These are phyloP conservation scores for Arctia plantaginis DNA, from an alignment of 2,888 invertebrate species.

Conservation along the genomic window DNA sequence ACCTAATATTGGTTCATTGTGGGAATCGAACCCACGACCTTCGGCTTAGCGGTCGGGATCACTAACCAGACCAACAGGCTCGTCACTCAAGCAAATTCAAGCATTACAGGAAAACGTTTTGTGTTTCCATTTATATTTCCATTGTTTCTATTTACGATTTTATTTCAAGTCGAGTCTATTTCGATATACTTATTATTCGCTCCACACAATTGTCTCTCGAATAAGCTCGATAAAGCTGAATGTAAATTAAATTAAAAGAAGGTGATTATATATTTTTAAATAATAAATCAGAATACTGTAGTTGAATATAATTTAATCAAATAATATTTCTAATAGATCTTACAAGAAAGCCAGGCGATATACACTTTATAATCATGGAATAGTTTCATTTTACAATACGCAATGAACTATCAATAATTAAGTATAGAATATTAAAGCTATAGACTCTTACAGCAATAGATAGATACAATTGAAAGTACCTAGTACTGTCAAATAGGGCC, in stretches of 20 bases:
- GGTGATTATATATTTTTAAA: background rate
- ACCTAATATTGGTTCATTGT: too few relatives aligned
- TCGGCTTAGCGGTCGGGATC: too few relatives aligned
- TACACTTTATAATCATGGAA: conserved; percentile 54
- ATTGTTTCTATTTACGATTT: too few relatives aligned
- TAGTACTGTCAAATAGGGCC: conserved; percentile 44
- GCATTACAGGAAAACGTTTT: too few relatives aligned
- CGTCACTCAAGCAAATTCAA: too few relatives aligned
- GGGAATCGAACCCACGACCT: too few relatives aligned
- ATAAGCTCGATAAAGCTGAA: background rate
- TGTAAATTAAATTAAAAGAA: background rate
- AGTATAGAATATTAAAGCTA: conserved; percentile 61
- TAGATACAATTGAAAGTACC: conserved; percentile 44
- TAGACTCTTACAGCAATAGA: conserved; percentile 65
- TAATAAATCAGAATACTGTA: conserved; percentile 7
- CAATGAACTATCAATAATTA: conserved; percentile 51
- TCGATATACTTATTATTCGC: too few relatives aligned
- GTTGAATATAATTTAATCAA: conserved; percentile 65
- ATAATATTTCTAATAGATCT: conserved; percentile 69
- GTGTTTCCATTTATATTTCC: too few relatives aligned
- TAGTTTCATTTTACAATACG: conserved; percentile 47
- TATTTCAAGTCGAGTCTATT: too few relatives aligned
- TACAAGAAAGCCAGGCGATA: conserved; percentile 71
- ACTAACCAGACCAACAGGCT: too few relatives aligned
- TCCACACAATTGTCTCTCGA: too few relatives aligned